These are phyloP conservation scores for Mormyrops boulengeri DNA, from an alignment of 2,797 vertebrate genomes.

Conservation along the genomic window DNA sequence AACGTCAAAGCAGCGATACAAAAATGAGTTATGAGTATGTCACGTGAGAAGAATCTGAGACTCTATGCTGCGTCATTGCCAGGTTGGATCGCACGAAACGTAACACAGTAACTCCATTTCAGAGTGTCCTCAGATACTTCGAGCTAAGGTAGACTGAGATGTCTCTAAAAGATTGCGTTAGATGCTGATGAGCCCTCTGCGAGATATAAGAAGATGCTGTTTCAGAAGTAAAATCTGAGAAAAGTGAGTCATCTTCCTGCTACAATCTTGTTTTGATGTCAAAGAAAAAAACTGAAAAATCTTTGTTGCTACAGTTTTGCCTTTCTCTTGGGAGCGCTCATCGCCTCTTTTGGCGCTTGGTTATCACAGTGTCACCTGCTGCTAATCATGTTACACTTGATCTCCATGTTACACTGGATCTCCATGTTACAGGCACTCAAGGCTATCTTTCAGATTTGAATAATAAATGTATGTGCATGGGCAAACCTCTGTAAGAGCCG, in stretches of 20 bases:
- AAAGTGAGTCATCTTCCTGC: neutral
- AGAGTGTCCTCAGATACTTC: neutral
- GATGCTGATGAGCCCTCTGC: neutral
- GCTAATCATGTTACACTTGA: neutral
- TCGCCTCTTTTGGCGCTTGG: neutral
- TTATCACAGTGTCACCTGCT: neutral
- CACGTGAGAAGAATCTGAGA: neutral
- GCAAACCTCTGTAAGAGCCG: neutral
- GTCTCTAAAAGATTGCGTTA: neutral
- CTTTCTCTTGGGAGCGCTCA: neutral
- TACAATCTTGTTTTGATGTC: neutral
- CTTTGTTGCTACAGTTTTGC: neutral
- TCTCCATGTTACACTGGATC: neutral
- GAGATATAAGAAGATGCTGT: neutral
- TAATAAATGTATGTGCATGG: neutral
- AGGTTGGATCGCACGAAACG: neutral
- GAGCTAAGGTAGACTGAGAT: neutral
- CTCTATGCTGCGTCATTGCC: neutral
- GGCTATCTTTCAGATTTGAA: neutral
- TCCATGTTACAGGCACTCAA: neutral
- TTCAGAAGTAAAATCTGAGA: neutral
- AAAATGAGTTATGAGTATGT: neutral
- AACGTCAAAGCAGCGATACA: neutral
- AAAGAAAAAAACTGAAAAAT: neutral
- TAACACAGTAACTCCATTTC: neutral